Conservation (phyloP, 2,888 invertebrate genomes). For the Pteria penguin region DNA sequence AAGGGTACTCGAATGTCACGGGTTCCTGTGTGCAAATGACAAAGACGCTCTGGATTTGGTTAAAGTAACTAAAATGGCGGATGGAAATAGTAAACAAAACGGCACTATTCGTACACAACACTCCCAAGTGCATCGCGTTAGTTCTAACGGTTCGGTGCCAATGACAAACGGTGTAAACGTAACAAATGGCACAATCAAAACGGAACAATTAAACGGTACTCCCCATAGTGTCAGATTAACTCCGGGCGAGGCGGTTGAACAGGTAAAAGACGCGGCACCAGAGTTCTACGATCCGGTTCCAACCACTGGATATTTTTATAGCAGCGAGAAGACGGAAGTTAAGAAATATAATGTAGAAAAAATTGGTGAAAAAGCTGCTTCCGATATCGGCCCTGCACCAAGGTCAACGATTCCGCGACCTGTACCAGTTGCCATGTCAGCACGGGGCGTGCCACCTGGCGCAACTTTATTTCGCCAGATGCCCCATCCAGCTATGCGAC, state of each 20-base stretch:
- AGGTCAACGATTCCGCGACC: slow-evolving; percentile 20
- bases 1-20: slow-evolving; percentile 79
- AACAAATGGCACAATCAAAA: neutral
- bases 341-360: slow-evolving; percentile 71
- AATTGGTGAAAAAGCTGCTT: slow-evolving; percentile 35
- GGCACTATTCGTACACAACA: slow-evolving; percentile 16
- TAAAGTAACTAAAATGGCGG: slow-evolving; percentile 83
- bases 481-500: slow-evolving; percentile 21
- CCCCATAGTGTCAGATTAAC: slow-evolving; percentile 49
- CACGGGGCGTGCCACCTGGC: slow-evolving; percentile 17
- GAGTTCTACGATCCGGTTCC: slow-evolving; percentile 74
- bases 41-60: slow-evolving; percentile 98
- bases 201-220: neutral
- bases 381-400: slow-evolving; percentile 6
- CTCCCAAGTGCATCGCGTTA: neutral
- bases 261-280: slow-evolving; percentile 56
- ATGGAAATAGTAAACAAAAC: slow-evolving; percentile 46
- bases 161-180: slow-evolving; percentile 23
- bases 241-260: slow-evolving; percentile 52
- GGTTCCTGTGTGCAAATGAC: slow-evolving; percentile 84
- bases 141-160: neutral
- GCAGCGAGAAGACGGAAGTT: slow-evolving; percentile 65
- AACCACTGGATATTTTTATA: slow-evolving; percentile 74
- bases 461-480: slow-evolving; percentile 26
- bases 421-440: slow-evolving; percentile 30